A percentile compares a stretch with the other conserved stretches of the same genome.
Evolutionary conservation across 2,113 vertebrate genomes (phyloP).

Genomic region (Beaufortia kweichowensis): DNA sequence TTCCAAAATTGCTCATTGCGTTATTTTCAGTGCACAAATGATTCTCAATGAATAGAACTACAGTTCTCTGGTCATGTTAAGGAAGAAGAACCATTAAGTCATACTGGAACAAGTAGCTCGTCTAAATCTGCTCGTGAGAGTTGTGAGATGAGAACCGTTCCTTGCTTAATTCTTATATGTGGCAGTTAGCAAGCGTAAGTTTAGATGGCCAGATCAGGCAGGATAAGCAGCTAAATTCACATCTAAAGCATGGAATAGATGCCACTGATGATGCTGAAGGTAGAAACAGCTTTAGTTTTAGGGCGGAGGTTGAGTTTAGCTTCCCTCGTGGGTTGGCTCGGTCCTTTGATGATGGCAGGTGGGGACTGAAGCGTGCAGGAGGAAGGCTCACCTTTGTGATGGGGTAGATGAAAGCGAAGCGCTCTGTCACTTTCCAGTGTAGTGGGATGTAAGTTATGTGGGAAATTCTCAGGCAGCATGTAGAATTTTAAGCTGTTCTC

Average conservation of each 20-base stretch:
- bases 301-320: constrained; percentile 6
- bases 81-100: neutral
- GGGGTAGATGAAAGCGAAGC: constrained; percentile 49
- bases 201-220: neutral
- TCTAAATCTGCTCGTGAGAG: neutral
- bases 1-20: neutral
- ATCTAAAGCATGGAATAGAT: constrained; percentile 25
- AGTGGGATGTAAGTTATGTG: constrained; percentile 42
- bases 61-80: neutral
- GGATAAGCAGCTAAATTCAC: no score
- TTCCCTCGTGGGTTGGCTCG: constrained; percentile 22
- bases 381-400: constrained; percentile 46
- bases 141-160: constrained; percentile 1
- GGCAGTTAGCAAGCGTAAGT: neutral
- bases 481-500: neutral
- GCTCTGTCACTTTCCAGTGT: constrained; percentile 45
- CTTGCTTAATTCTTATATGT: no score
- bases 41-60: neutral
- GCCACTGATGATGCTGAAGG: neutral
- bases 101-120: neutral
- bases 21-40: constrained; percentile 18
- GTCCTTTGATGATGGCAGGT: constrained; percentile 51
- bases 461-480: constrained; percentile 17
- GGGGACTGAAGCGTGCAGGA: constrained; percentile 38
- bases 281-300: neutral